Conservation (phyloP, 2,888 invertebrate species). For the Ennomos fuscantarius region DNA sequence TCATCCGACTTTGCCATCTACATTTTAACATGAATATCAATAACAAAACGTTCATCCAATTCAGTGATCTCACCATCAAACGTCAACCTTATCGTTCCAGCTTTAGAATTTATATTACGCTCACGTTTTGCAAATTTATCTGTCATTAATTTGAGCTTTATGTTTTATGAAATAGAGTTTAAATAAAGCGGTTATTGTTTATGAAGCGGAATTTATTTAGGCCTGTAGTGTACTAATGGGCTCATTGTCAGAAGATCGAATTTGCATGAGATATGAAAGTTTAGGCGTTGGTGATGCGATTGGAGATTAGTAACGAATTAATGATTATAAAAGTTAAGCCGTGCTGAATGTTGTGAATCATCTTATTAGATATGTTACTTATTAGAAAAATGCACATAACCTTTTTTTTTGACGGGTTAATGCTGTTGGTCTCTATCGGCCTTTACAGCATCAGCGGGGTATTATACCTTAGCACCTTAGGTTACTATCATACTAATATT, state of each 20-base stretch:
- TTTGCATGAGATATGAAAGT: constrained; percentile 82
- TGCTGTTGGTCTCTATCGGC: no score
- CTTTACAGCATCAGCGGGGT: no score
- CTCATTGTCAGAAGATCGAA: constrained; percentile 78
- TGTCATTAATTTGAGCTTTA: constrained; percentile 2
- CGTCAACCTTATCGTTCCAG: constrained; percentile 31
- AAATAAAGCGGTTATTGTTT: background rate
- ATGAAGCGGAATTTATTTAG: constrained; percentile 27
- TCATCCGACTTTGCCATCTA: constrained; percentile 70
- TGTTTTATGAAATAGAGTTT: constrained; percentile 25
- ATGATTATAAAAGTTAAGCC: constrained; percentile 31
- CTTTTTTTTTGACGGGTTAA: no score
- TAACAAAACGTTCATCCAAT: constrained; percentile 40
- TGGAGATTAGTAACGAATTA: constrained; percentile 55
- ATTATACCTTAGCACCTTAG: no score
- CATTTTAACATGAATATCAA: constrained; percentile 74
- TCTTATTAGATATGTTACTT: constrained; percentile 16
- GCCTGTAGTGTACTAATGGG: constrained; percentile 61
- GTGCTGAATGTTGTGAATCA: constrained; percentile 30
- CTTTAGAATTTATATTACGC: background rate
- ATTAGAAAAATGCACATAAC: constrained; percentile 6
- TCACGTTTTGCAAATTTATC: background rate
- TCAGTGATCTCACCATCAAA: constrained; percentile 5
- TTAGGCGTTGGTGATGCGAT: constrained; percentile 69
- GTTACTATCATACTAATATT: no score